Evolutionary conservation across 2,113 vertebrate species (phyloP).

Genomic region (Bubo bubo): DNA sequence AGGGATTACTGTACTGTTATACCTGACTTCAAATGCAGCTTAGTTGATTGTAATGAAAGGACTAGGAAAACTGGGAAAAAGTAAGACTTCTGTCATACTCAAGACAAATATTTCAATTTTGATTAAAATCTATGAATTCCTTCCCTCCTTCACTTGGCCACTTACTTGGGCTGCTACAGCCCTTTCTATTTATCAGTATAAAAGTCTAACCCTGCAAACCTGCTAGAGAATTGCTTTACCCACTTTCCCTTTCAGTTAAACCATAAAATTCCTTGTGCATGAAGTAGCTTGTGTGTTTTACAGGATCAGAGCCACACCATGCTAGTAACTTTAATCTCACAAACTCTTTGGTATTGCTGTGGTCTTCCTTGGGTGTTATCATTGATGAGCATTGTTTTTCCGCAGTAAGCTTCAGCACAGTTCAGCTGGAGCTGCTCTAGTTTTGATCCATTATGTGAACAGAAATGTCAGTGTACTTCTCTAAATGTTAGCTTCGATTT

Average conservation of each 20-base stretch:
- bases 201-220: neutral
- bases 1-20: neutral
- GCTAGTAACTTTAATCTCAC: neutral
- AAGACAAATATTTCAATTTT: neutral
- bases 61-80: neutral
- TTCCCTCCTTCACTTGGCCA: neutral
- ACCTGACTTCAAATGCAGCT: neutral
- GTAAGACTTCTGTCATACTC: neutral
- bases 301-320: neutral
- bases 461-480: neutral
- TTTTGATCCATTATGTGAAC: neutral
- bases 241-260: neutral
- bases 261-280: neutral
- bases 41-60: neutral
- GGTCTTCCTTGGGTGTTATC: neutral
- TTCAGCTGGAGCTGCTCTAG: neutral
- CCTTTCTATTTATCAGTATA: neutral
- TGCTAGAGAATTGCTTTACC: neutral
- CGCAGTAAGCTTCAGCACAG: neutral
- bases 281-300: neutral
- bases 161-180: neutral
- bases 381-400: neutral
- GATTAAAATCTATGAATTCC: neutral
- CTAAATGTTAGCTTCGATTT: neutral
- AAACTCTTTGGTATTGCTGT: neutral